Percentiles rank a stretch among this genome's conserved stretches.
phyloP scores from a whole-genome alignment of 2,797 vertebrate species.

The Scolopax bukidnonensis region DNA sequence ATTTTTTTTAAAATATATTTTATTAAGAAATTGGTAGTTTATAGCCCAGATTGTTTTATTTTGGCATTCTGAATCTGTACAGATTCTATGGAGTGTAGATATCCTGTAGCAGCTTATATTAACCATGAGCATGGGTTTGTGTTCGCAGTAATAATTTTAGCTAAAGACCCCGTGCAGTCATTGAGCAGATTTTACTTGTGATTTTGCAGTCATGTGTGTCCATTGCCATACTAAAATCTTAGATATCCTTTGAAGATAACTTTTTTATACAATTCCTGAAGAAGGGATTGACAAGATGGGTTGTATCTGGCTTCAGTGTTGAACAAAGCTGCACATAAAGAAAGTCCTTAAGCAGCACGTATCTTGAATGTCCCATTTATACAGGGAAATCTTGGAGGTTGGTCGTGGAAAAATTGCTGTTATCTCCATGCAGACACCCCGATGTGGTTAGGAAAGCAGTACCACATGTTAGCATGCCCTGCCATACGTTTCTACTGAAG shows the following conservation, averaged over 20 bases:
- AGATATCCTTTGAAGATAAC: background rate
- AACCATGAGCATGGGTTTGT: background rate
- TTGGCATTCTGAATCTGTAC: background rate
- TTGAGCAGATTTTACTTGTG: background rate
- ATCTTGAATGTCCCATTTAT: background rate
- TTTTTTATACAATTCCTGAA: background rate
- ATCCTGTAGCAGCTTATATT: background rate
- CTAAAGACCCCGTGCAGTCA: background rate
- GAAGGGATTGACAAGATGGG: background rate
- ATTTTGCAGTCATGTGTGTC: background rate
- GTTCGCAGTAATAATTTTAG: background rate
- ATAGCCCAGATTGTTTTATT: background rate
- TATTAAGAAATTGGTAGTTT: background rate
- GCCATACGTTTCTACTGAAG: background rate
- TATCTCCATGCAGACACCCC: background rate
- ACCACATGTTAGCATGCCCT: rapidly evolving
- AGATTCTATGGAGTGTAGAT: background rate
- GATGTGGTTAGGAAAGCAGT: background rate
- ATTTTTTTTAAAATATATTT: background rate
- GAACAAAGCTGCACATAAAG: background rate
- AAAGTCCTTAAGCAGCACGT: background rate
- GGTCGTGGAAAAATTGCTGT: background rate
- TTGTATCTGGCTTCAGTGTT: background rate
- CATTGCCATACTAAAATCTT: background rate
- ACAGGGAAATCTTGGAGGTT: background rate